Conservation (phyloP, 2,113 vertebrate species). For the Ctenomys sociabilis region DNA sequence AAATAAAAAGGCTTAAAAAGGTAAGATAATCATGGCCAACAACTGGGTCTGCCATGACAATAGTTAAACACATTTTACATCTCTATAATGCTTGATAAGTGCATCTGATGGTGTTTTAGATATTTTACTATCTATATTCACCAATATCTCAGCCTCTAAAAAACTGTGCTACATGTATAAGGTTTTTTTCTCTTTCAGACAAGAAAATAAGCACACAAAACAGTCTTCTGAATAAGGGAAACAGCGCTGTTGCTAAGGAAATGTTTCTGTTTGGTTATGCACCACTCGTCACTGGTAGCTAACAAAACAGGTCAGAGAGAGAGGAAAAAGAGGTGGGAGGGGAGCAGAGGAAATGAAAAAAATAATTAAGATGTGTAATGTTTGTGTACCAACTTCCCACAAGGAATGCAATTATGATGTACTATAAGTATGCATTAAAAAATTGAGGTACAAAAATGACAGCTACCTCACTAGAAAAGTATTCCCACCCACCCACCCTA, state of each 20-base stretch:
- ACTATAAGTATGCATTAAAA: neutral
- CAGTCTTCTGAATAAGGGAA: slow-evolving; percentile 63
- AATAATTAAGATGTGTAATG: neutral
- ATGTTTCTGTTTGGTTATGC: slow-evolving; percentile 49
- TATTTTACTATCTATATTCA: slow-evolving; percentile 28
- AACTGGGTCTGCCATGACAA: slow-evolving; percentile 24
- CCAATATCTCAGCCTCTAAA: slow-evolving; percentile 34
- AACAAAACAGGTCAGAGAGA: slow-evolving; percentile 44
- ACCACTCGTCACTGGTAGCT: slow-evolving; percentile 58
- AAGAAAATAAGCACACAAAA: slow-evolving; percentile 63
- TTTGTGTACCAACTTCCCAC: neutral
- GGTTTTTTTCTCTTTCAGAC: slow-evolving; percentile 4
- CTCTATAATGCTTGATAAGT: slow-evolving; percentile 45
- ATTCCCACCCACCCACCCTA: slow-evolving; percentile 38
- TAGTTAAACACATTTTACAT: slow-evolving; percentile 44
- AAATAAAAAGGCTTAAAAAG: neutral
- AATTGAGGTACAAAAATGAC: neutral
- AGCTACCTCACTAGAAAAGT: slow-evolving; percentile 61
- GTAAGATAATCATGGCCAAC: neutral
- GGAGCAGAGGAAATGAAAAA: neutral
- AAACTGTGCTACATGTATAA: slow-evolving; percentile 56
- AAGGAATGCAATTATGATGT: neutral
- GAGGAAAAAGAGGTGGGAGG: neutral
- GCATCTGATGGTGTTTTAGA: slow-evolving; percentile 26
- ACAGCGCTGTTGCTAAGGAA: slow-evolving; percentile 62